Evolutionary conservation across 2,888 invertebrate species (phyloP).

Genomic region (Rotaria socialis): DNA sequence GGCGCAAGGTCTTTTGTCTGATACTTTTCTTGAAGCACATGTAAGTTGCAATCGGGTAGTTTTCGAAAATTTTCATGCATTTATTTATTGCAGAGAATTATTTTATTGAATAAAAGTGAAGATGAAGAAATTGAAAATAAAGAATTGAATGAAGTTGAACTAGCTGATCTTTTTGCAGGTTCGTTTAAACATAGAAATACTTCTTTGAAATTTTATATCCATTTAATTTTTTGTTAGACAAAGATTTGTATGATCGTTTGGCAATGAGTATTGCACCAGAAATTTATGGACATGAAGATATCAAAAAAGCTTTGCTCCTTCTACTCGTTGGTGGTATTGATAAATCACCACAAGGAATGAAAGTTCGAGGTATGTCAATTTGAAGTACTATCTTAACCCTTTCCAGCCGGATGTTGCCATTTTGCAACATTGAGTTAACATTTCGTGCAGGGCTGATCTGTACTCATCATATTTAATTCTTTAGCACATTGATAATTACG

Average conservation of each 20-base stretch:
- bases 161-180: slow-evolving; percentile 58
- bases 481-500: too few relatives aligned
- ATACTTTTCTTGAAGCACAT: slow-evolving; percentile 91
- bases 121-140: slow-evolving; percentile 68
- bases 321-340: slow-evolving; percentile 72
- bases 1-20: slow-evolving; percentile 79
- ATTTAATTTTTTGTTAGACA: slow-evolving; percentile 61
- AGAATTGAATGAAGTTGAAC: slow-evolving; percentile 74
- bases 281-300: slow-evolving; percentile 94
- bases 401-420: too few relatives aligned
- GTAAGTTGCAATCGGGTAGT: not conserved
- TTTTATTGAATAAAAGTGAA: slow-evolving; percentile 78
- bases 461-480: too few relatives aligned
- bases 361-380: slow-evolving; percentile 50
- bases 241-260: slow-evolving; percentile 84
- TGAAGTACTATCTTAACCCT: too few relatives aligned
- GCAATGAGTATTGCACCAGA: slow-evolving; percentile 92
- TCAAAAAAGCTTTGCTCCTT: slow-evolving; percentile 89
- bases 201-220: too few relatives aligned
- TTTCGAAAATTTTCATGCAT: not conserved
- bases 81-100: slow-evolving; percentile 64
- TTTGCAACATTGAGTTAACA: too few relatives aligned
- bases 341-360: slow-evolving; percentile 47
- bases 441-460: too few relatives aligned
- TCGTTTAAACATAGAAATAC: not conserved